phyloP scores from a whole-genome alignment of 2,888 invertebrate species.

The Ctena decussata region DNA sequence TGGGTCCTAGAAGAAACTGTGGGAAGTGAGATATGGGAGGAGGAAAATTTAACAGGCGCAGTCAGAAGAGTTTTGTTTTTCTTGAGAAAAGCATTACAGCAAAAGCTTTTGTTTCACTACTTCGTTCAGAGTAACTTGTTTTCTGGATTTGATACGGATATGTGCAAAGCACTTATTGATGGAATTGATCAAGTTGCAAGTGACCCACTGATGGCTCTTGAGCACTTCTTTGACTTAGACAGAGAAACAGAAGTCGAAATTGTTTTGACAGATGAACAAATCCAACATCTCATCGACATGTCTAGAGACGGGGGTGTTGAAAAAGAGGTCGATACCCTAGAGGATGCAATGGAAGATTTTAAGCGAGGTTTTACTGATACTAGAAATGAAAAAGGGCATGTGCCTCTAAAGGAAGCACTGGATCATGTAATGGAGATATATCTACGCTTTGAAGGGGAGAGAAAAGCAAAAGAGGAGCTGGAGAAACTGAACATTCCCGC shows the following conservation, averaged over 20 bases:
- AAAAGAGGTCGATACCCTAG: conserved; percentile 8
- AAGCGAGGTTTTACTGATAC: conserved; percentile 41
- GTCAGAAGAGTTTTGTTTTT: conserved; percentile 13
- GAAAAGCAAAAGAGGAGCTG: background rate
- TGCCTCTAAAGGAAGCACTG: conserved; percentile 35
- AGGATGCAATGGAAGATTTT: conserved; percentile 48
- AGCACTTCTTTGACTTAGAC: conserved; percentile 34
- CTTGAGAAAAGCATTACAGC: conserved; percentile 11
- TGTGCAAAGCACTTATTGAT: conserved; percentile 8
- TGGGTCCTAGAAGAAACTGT: conserved; percentile 49
- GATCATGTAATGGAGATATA: background rate
- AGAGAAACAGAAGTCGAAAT: conserved; percentile 11
- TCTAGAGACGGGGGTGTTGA: conserved; percentile 34
- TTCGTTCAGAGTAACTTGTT: conserved; percentile 43
- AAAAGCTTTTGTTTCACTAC: conserved; percentile 31
- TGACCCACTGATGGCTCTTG: conserved; percentile 28
- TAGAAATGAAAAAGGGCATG: conserved; percentile 20
- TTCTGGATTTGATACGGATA: conserved; percentile 27
- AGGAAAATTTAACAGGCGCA: conserved; percentile 18
- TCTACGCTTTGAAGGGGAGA: background rate
- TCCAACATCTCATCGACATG: conserved; percentile 21
- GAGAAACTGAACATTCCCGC: background rate
- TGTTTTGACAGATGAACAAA: conserved; percentile 20
- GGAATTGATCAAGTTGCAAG: conserved; percentile 14
- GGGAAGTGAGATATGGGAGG: conserved; percentile 17